Percentiles rank a stretch among this genome's conserved stretches.
phyloP scores from a whole-genome alignment of 2,888 invertebrate genomes.

The Ormyrus labotus region DNA sequence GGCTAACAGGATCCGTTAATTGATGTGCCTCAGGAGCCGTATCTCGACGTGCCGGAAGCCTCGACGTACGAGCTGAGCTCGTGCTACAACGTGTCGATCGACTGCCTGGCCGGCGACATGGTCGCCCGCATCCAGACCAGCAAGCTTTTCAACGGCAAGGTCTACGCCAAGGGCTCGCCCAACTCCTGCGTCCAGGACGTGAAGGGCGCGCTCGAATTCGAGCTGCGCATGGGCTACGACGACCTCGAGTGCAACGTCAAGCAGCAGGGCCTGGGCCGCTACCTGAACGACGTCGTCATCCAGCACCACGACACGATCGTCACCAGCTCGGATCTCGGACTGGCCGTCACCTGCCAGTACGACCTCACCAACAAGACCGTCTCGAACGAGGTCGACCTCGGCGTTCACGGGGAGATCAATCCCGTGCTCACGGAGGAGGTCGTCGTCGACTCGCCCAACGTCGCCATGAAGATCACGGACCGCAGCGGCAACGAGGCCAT shows the following conservation, averaged over 20 bases:
- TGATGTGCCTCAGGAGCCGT: slow-evolving; percentile 83
- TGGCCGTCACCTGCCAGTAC: slow-evolving; percentile 95
- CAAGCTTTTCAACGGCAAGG: slow-evolving; percentile 94
- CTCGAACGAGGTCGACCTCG: slow-evolving; percentile 92
- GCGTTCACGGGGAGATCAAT: slow-evolving; percentile 91
- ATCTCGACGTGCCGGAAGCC: slow-evolving; percentile 92
- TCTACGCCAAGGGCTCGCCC: slow-evolving; percentile 95
- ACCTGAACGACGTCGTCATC: slow-evolving; percentile 94
- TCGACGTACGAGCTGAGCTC: slow-evolving; percentile 94
- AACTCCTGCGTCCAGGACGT: slow-evolving; percentile 95
- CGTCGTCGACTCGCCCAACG: slow-evolving; percentile 95
- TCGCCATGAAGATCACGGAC: slow-evolving; percentile 94
- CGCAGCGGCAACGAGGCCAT: slow-evolving; percentile 89
- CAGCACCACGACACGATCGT: slow-evolving; percentile 97
- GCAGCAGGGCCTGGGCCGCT: slow-evolving; percentile 90
- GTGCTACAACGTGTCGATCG: slow-evolving; percentile 95
- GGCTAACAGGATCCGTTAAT: neutral
- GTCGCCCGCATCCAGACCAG: slow-evolving; percentile 93
- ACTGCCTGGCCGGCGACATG: slow-evolving; percentile 95
- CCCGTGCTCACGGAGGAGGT: slow-evolving; percentile 93
- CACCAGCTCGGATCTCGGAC: slow-evolving; percentile 93
- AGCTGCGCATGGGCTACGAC: slow-evolving; percentile 93
- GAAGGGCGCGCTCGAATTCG: slow-evolving; percentile 91
- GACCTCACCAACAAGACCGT: slow-evolving; percentile 96
- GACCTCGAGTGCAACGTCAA: slow-evolving; percentile 95